These are phyloP conservation scores for Ranitomeya variabilis DNA, from an alignment of 2,113 vertebrate species.

Conservation along the genomic window DNA sequence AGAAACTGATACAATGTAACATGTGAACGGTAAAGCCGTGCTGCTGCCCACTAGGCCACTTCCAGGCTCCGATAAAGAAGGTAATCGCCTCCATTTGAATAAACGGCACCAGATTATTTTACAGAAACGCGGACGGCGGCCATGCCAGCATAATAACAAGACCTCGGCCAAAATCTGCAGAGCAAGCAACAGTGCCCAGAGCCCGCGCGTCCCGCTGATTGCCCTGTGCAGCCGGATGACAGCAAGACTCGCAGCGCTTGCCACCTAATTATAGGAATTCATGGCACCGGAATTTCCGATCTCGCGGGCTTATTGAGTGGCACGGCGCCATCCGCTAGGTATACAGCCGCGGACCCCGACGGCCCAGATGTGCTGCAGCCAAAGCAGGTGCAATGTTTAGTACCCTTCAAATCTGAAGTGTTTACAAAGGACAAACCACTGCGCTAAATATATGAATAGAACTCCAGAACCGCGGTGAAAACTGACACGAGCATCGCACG, in stretches of 20 bases:
- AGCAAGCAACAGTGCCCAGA: neutral
- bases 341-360: neutral
- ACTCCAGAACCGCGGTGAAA: neutral
- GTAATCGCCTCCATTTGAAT: neutral
- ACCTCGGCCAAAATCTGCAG: neutral
- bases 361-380: neutral
- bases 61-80: neutral
- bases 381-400: constrained; percentile 14
- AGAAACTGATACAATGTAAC: neutral
- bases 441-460: neutral
- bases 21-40: neutral
- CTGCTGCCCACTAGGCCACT: too few species aligned
- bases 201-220: neutral
- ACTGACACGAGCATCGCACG: neutral
- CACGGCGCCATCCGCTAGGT: constrained; percentile 26
- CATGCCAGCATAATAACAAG: neutral
- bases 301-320: neutral
- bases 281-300: neutral
- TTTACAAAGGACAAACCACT: neutral
- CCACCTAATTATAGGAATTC: constrained; percentile 47
- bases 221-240: neutral
- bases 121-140: neutral
- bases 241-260: neutral
- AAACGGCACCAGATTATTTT: constrained; percentile 7
- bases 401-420: constrained; percentile 20